Evolutionary conservation across 2,113 vertebrate species (phyloP).

Genomic region (Bubo blakistoni): DNA sequence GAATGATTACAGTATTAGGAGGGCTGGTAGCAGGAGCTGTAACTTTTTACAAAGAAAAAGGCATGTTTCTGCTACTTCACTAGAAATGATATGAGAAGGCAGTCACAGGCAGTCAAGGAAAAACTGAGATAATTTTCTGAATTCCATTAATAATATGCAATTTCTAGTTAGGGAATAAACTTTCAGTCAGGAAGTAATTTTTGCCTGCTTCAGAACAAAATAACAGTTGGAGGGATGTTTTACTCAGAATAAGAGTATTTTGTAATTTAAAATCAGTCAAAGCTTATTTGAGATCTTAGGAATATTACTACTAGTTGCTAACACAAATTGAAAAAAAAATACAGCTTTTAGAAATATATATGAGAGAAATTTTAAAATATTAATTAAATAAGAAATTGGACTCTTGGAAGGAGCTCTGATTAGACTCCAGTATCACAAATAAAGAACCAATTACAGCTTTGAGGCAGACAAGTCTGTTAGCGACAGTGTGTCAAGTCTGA

Average conservation of each 20-base stretch:
- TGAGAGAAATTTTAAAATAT: neutral
- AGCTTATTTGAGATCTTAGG: neutral
- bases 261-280: neutral
- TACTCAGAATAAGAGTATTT: neutral
- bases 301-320: neutral
- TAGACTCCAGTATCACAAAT: neutral
- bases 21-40: neutral
- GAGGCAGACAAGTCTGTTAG: neutral
- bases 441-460: neutral
- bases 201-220: neutral
- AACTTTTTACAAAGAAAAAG: neutral
- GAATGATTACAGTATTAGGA: neutral
- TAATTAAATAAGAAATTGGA: neutral
- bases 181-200: neutral
- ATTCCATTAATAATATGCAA: neutral
- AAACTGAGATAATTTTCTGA: neutral
- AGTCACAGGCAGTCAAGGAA: neutral
- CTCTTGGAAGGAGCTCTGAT: neutral
- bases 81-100: neutral
- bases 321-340: neutral
- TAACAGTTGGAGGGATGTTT: neutral
- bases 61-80: neutral
- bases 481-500: neutral
- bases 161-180: neutral
- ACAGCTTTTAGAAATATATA: neutral